phyloP scores from a whole-genome alignment of 1,140 invertebrate genomes.

The Brachionus calyciflorus region DNA sequence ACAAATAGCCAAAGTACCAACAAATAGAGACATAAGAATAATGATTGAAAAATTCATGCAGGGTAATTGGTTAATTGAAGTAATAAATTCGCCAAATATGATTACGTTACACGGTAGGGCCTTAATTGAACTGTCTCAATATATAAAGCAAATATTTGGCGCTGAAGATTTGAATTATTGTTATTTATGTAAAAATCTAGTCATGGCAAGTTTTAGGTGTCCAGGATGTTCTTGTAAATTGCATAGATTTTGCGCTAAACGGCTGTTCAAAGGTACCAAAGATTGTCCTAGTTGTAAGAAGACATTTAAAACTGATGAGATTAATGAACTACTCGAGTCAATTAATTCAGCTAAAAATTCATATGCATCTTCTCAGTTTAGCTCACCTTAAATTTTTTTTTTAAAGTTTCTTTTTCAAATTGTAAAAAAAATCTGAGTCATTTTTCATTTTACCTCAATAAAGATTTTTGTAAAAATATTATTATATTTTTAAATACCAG shows the following conservation, averaged over 20 bases:
- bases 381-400: background rate
- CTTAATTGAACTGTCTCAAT: constrained; percentile 21
- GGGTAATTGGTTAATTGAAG: constrained; percentile 37
- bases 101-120: constrained; percentile 9
- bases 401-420: background rate
- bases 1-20: background rate
- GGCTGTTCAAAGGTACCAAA: background rate
- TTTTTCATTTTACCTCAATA: background rate
- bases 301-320: background rate
- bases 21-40: constrained; percentile 2
- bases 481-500: background rate
- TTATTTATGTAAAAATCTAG: background rate
- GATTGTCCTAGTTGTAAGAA: constrained; percentile 36
- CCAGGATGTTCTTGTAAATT: background rate
- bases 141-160: constrained; percentile 37
- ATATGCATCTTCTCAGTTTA: constrained; percentile 19
- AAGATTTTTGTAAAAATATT: background rate
- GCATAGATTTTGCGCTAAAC: constrained; percentile 38
- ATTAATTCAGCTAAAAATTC: background rate
- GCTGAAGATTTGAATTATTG: constrained; percentile 7
- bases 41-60: constrained; percentile 26
- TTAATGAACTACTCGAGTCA: background rate
- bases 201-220: background rate
- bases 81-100: constrained; percentile 3
- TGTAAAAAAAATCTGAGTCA: background rate